A percentile compares a stretch with the other conserved stretches of the same genome.
phyloP scores from a whole-genome alignment of 2,888 invertebrate genomes.

The Synanthedon vespiformis region DNA sequence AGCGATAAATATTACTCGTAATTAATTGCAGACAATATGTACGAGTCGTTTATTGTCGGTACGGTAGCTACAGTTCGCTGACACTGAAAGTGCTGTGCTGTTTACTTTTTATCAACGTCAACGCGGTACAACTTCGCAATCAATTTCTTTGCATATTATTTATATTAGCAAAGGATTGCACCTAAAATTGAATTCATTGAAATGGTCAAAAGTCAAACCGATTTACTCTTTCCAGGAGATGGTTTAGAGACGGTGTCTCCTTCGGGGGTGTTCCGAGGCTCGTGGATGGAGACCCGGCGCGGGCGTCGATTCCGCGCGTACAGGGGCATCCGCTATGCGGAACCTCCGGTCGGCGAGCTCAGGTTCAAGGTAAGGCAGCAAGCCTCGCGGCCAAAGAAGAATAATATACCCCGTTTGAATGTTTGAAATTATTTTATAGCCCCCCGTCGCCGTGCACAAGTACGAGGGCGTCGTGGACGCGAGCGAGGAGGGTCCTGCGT shows the following conservation, averaged over 20 bases:
- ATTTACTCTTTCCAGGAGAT: background rate
- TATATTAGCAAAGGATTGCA: too few species aligned
- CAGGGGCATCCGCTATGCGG: constrained; percentile 50
- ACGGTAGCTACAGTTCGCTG: too few species aligned
- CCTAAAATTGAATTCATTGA: too few species aligned
- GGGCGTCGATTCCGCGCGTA: constrained; percentile 48
- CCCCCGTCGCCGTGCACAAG: constrained; percentile 54
- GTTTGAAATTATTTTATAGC: constrained; percentile 23
- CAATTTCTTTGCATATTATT: too few species aligned
- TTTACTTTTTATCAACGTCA: too few species aligned
- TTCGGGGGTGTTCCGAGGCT: constrained; percentile 43
- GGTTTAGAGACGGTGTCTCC: constrained; percentile 17
- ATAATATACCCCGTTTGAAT: too few species aligned
- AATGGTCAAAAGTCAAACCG: background rate
- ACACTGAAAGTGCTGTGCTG: too few species aligned
- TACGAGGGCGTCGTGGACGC: constrained; percentile 68
- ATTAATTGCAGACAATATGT: too few species aligned
- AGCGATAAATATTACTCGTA: too few species aligned
- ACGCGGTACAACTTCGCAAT: too few species aligned
- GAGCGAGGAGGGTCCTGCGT: constrained; percentile 69
- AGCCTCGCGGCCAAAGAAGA: background rate
- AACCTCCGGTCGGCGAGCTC: constrained; percentile 38
- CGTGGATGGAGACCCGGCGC: constrained; percentile 35
- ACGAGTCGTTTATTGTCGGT: too few species aligned
- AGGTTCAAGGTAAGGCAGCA: constrained; percentile 42